Base-by-base conservation (phyloP, 2,888 invertebrate species). In the Rhimphoctona megacephalus region DNA sequence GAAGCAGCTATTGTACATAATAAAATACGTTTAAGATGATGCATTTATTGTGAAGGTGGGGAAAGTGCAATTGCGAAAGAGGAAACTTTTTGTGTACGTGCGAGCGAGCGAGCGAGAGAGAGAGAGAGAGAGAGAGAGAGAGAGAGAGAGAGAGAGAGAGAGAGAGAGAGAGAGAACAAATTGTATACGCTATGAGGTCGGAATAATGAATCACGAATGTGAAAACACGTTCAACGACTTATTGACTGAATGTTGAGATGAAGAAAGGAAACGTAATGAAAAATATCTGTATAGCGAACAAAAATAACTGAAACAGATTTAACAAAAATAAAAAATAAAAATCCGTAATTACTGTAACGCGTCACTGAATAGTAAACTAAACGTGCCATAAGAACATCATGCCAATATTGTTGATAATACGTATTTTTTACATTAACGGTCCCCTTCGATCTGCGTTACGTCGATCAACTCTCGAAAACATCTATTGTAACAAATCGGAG, bases 381-480 rank as follows among this genome's bases (percentile, higher is more conserved):
- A 94, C 92, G 94, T 94, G 94, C 94, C 94, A 94, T 94, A 94
- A 92, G 89, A 92, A 94, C 93, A 93, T 93, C 93, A 94, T 94
- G 94, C 94, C 94, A 94, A 94, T 93, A 92, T 92, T 94, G 93
- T 90, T 90, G 89, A 93, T 93, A 92, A 92, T 92, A 90, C 90
- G 90, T 92, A 92, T 92, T 93, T 92, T 93, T 92, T 92, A 92
- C 91, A 91, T 87, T 92, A 92, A 90, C 88, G 86, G 90, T 91
- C 90, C 87, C 90, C 93, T 90, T 92, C 79, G 86, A 89, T 89
- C 87, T 88, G 88, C 89, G 89, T 91, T 92, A 92, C 90, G 90
- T 91, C 92, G 89, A 89, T 90, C 76, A 8, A 66, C 6, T 30
- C 19, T 19, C 30, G 70, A 67, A 66, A 79, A 66, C 77, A 74